Evolutionary conservation across 2,888 invertebrate genomes (phyloP), one percentile per base, ranked within the genome.

Genomic region (Apodemia mormo): DNA sequence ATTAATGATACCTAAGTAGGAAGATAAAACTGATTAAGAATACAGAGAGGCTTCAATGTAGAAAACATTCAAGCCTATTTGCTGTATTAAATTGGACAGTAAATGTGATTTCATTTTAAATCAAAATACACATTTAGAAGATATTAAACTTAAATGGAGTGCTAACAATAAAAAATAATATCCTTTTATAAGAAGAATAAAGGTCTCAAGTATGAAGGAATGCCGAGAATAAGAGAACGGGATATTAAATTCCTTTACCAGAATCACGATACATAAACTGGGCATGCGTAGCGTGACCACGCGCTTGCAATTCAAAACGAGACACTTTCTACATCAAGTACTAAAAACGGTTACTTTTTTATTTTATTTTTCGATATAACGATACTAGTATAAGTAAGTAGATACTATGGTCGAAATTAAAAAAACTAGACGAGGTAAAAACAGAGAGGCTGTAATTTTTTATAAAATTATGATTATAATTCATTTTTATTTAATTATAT

Each of bases 171-270:
- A 58, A 58, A 58, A 58, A 58, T 58, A 58, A 58, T 58, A 58
- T 58, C 58, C 58, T 58, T 58, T 58, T 58, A 58, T 58, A 58
- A 29, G 58, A 58, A 58, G 58, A 58, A 58, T 58, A 58, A 58
- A 58, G 58, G 58, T 58, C 52, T 37, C 58, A 70, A 70, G 66
- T 52, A 65, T 49, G 52, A 73, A 74, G 72, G 74, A 74, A 73
- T 71, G 71, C 70, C 73, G 69, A 72, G 72, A 77, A 78, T 78
- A 75, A 76, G 74, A 70, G 70, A 71, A 77, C 75, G 76, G 67
- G 77, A 85, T 90, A 90, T 90, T 88, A 89, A 89, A 90, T 90
- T 90, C 89, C 82, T 78, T 70, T 68, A 73, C 70, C 79, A 77
- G 86, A 87, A 88, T 87, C 86, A 87, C 84, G 85, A 82, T 84